phyloP scores from a whole-genome alignment of 2,888 invertebrate genomes.

The Agrochola lychnidis region DNA sequence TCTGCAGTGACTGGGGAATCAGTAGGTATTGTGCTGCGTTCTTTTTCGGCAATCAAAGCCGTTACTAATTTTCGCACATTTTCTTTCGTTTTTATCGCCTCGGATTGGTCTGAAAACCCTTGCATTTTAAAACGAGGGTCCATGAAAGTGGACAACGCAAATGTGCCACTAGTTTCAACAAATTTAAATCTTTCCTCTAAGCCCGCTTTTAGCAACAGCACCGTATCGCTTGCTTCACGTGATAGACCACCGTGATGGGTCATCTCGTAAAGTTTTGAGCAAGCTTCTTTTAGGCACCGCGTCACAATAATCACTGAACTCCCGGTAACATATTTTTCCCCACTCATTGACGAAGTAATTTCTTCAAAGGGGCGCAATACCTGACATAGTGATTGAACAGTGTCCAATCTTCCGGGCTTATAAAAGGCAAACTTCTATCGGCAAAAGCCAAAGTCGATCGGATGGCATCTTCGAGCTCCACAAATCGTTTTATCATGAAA shows the following conservation, averaged over 20 bases:
- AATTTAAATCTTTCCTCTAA: conserved; percentile 5
- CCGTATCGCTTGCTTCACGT: conserved; percentile 6
- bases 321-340: conserved; percentile 9
- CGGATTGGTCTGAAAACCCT: conserved; percentile 28
- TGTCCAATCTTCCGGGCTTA: conserved; percentile 57
- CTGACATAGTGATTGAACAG: too few species aligned
- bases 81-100: conserved; percentile 26
- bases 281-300: too few species aligned
- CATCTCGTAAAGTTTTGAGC: neutral
- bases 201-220: conserved; percentile 17
- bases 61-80: conserved; percentile 14
- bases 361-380: conserved; percentile 10
- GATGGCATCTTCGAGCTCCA: conserved; percentile 60
- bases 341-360: conserved; percentile 10
- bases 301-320: too few species aligned
- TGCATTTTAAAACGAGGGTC: conserved; percentile 41
- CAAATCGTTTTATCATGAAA: conserved; percentile 63
- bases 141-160: conserved; percentile 33
- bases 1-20: neutral
- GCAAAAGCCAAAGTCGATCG: conserved; percentile 48
- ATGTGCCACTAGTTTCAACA: conserved; percentile 35
- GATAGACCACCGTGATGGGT: conserved; percentile 5
- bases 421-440: conserved; percentile 42
- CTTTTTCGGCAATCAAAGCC: conserved; percentile 14
- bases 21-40: neutral